These are phyloP conservation scores for Ctenoplectra terminalis DNA, from an alignment of 1,140 invertebrate species.

Conservation along the genomic window DNA sequence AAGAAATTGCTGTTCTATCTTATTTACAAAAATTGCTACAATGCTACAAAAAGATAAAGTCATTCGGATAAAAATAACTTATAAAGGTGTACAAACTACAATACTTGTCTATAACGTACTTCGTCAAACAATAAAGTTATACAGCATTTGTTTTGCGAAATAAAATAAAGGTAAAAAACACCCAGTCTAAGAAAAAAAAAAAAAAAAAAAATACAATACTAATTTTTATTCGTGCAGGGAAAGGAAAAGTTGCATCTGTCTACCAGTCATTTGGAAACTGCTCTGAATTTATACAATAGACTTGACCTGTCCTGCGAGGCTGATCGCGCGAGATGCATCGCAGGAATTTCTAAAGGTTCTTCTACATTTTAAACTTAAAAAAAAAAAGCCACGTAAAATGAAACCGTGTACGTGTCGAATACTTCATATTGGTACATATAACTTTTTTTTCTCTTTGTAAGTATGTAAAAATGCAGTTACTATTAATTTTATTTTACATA, in stretches of 20 bases:
- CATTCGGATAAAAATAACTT: background rate
- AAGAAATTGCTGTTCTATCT: background rate
- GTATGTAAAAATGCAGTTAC: background rate
- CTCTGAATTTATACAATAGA: constrained; percentile 60
- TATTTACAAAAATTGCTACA: background rate
- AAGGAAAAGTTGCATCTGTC: constrained; percentile 64
- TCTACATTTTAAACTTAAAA: background rate
- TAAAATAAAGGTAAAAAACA: too few relatives aligned
- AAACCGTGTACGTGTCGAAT: background rate
- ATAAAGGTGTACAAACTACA: background rate
- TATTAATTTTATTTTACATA: constrained; percentile 25
- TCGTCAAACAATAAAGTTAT: background rate
- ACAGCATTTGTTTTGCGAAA: too few relatives aligned
- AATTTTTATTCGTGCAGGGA: constrained; percentile 40
- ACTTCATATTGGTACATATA: background rate
- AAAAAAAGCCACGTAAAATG: background rate
- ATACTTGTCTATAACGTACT: background rate
- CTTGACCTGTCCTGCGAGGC: constrained; percentile 55
- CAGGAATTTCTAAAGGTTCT: constrained; percentile 72
- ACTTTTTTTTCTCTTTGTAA: too few relatives aligned
- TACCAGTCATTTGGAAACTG: constrained; percentile 62
- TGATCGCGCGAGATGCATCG: constrained; percentile 66
- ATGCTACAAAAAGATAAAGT: background rate
- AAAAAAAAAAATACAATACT: background rate
- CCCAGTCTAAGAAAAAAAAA: background rate